phyloP scores from a whole-genome alignment of 2,888 invertebrate species.

The Yponomeuta cagnagella region DNA sequence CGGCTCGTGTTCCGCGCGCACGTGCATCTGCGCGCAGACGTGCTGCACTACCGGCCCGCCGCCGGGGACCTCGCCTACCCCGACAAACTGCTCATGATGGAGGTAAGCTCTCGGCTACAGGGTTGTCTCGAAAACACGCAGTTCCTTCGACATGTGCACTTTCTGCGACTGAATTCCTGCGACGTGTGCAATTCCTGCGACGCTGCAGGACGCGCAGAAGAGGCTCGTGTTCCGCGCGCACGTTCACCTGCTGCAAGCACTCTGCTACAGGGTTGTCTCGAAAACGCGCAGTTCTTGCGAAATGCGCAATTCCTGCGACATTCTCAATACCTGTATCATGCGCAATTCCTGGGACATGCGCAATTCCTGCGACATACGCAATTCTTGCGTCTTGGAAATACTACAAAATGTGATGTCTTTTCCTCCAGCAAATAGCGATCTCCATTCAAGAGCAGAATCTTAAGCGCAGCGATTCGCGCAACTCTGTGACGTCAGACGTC shows the following conservation, averaged over 20 bases:
- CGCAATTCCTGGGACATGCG: no score
- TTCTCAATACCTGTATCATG: no score
- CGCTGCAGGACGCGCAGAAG: slow-evolving; percentile 85
- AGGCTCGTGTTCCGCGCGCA: slow-evolving; percentile 96
- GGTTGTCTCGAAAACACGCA: no score
- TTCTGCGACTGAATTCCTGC: no score
- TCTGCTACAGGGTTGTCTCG: no score
- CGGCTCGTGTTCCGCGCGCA: slow-evolving; percentile 96
- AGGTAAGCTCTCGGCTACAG: slow-evolving; percentile 63
- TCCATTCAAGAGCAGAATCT: slow-evolving; percentile 75
- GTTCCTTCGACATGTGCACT: no score
- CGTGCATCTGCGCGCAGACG: slow-evolving; percentile 94
- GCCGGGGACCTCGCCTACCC: slow-evolving; percentile 98
- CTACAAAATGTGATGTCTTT: background rate
- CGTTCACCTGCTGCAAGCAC: slow-evolving; percentile 85
- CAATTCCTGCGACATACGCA: no score
- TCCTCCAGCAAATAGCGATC: slow-evolving; percentile 77
- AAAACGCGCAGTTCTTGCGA: no score
- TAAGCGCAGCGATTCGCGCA: slow-evolving; percentile 79
- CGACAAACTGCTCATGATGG: slow-evolving; percentile 98
- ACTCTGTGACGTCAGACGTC: slow-evolving; percentile 80
- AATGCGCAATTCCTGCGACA: no score
- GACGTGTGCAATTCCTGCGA: no score
- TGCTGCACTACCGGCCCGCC: slow-evolving; percentile 90
- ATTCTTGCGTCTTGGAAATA: background rate